Conservation (phyloP, 2,888 invertebrate species). For the Maniola hyperantus region DNA sequence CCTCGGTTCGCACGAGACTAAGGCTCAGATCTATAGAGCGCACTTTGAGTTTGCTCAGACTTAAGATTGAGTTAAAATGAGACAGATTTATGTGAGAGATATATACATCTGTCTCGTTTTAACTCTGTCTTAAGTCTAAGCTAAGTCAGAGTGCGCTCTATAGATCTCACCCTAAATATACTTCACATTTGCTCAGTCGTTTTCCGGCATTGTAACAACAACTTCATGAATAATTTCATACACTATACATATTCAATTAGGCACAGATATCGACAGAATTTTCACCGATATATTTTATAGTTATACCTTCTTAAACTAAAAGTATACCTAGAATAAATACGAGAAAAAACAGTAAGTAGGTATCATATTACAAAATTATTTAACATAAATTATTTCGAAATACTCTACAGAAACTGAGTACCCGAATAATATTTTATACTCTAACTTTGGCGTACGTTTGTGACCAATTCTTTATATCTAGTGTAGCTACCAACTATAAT, state of each 20-base stretch:
- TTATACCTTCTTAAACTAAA: slow-evolving; percentile 15
- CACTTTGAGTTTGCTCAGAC: no score
- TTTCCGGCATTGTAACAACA: background rate
- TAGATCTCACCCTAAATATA: no score
- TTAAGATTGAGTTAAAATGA: no score
- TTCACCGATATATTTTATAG: background rate
- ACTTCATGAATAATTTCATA: slow-evolving; percentile 20
- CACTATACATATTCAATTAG: slow-evolving; percentile 2
- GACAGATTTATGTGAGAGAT: no score
- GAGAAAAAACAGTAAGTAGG: slow-evolving; percentile 28
- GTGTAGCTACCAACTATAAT: slow-evolving; percentile 23
- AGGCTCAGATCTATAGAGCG: no score
- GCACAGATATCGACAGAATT: slow-evolving; percentile 4
- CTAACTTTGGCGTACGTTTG: slow-evolving; percentile 76
- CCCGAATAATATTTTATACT: slow-evolving; percentile 30
- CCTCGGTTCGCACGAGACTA: no score
- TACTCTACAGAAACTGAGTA: slow-evolving; percentile 25
- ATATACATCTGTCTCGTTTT: no score
- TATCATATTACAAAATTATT: slow-evolving; percentile 18
- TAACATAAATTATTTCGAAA: background rate
- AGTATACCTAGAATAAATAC: slow-evolving; percentile 37
- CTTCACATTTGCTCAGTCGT: no score
- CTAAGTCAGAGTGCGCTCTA: no score
- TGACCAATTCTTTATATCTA: slow-evolving; percentile 55
- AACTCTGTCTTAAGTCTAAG: no score